phyloP scores from a whole-genome alignment of 1,140 invertebrate species.

The Hylaeus volcanicus region DNA sequence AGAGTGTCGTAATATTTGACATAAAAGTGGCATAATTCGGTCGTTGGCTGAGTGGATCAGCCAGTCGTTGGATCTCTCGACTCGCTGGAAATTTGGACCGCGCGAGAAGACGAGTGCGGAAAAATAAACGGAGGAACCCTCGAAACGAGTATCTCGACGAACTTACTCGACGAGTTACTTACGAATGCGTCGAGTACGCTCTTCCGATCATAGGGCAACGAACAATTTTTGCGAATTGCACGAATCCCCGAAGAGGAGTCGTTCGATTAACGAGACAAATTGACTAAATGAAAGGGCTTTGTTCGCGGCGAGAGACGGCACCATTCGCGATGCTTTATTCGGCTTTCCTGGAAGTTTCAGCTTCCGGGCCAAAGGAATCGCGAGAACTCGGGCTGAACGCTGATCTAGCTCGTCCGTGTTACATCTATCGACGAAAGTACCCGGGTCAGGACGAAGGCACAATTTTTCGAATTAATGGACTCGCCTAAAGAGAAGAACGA shows the following conservation, averaged over 20 bases:
- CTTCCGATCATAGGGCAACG: background rate
- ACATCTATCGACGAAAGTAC: conserved; percentile 1
- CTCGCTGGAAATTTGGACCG: conserved; percentile 5
- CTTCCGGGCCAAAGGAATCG: background rate
- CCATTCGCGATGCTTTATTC: conserved; percentile 22
- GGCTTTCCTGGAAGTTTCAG: background rate
- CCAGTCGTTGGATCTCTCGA: background rate
- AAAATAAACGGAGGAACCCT: background rate
- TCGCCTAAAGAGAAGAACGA: conserved; percentile 43
- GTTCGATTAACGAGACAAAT: conserved; percentile 38
- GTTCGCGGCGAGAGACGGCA: conserved; percentile 14
- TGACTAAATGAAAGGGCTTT: conserved; percentile 31
- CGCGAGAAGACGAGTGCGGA: background rate
- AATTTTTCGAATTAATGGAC: conserved; percentile 77
- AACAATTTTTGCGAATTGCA: conserved; percentile 1
- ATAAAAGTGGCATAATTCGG: conserved; percentile 27
- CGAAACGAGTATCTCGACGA: conserved; percentile 35
- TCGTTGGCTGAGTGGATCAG: background rate
- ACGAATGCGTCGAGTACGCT: background rate
- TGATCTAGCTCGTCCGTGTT: background rate
- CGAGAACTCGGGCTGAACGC: background rate
- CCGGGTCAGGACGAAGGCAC: conserved; percentile 36
- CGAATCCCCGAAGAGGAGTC: conserved; percentile 12
- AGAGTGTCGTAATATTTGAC: conserved; percentile 9
- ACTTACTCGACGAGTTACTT: conserved; percentile 23